Base-by-base conservation (phyloP, 2,888 invertebrate species). In the Drosophila pseudotakahashii region DNA sequence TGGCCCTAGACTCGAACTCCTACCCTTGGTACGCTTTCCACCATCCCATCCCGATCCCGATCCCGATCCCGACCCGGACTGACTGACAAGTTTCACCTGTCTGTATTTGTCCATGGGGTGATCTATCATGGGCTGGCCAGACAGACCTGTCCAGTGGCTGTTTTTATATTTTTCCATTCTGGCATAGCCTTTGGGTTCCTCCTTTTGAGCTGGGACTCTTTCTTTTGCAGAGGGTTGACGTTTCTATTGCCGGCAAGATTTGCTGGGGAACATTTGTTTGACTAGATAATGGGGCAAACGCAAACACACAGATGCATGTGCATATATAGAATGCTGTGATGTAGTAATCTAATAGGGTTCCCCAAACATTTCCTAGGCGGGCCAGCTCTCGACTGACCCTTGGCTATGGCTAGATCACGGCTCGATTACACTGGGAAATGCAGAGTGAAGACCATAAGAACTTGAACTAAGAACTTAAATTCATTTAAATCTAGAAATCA, bases 51-150 rank as follows among this genome's bases (percentile, higher is more conserved):
- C 54, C 3, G 1, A 19, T 19, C 1, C 19, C 19, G n/a, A 47
- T 32, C 6, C 47, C 47, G 47, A 14, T 36, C 16, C 13, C 36
- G 61, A 19, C 37, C 47, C 60, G 47, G 71, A 51, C 76, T 79
- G 88, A 81, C 83, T 86, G 85, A 87, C 85, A 87, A 81, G 89
- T 89, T 89, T 85, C 85, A 85, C 85, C 89, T 85, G 85, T 88
- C 87, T 66, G 88, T 79, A 78, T 89, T 84, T 89, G 81, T 81
- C 85, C 76, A 77, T 77, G 85, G 81, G 85, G 89, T 84, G 81
- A 87, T 85, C 89, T 89, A 89, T 89, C 85, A 81, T 45, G 55
- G 63, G 37, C 44, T 51, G 48, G 63, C 54, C 50, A 37, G 53
- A 45, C 61, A 45, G 66, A 81, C 55, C 76, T 69, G 81, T 63